Percentiles rank a stretch among this genome's conserved stretches.
These are phyloP conservation scores for Gymnarchus niloticus DNA, from an alignment of 2,113 vertebrate species.

Conservation along the genomic window DNA sequence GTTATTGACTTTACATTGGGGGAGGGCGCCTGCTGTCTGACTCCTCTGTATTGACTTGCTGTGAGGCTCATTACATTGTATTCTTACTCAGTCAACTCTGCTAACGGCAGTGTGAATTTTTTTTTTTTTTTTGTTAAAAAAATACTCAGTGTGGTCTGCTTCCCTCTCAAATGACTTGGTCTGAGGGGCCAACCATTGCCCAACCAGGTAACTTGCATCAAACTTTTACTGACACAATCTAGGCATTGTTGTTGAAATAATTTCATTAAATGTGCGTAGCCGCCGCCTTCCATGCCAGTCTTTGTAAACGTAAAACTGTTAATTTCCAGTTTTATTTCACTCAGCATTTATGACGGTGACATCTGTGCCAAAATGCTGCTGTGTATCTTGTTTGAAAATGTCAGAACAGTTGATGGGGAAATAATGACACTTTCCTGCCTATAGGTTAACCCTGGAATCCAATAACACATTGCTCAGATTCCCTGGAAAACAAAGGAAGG, in stretches of 20 bases:
- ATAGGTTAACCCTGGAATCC: neutral
- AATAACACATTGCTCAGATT: neutral
- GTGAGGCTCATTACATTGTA: neutral
- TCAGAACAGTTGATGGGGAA: slow-evolving; percentile 4
- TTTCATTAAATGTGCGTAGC: neutral
- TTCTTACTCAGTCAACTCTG: neutral
- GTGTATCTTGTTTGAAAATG: slow-evolving; percentile 11
- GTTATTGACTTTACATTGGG: neutral
- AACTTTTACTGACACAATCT: neutral
- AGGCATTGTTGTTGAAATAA: neutral
- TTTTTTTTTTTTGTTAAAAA: neutral
- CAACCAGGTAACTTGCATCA: neutral
- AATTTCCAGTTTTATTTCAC: neutral
- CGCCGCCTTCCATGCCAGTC: neutral
- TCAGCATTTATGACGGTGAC: neutral
- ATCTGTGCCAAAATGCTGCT: neutral
- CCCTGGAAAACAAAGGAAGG: neutral
- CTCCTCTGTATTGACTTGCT: neutral
- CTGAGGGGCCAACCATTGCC: neutral
- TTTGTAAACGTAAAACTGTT: neutral
- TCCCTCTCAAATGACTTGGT: neutral
- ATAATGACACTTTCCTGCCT: slow-evolving; percentile 11
- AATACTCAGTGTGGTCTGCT: neutral
- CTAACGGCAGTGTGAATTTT: neutral
- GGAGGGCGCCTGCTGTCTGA: neutral